A percentile compares a stretch with the other conserved stretches of the same genome.
Evolutionary conservation across 2,113 vertebrate species (phyloP).

Genomic region (Cyprinodon tularosa): DNA sequence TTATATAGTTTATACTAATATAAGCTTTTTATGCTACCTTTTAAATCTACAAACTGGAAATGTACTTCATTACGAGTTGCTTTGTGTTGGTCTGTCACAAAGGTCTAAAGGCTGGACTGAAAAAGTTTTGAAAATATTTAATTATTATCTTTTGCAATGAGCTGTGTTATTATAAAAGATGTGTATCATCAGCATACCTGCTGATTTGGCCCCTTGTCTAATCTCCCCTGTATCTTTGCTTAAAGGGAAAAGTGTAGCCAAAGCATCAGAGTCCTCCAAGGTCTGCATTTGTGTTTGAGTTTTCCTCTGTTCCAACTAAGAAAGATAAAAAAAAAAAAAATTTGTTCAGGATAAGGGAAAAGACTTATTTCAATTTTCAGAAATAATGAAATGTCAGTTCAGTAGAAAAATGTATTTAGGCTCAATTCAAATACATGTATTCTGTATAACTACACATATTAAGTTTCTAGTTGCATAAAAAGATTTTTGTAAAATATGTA

Average conservation of each 20-base stretch:
- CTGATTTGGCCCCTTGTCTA: constrained; percentile 34
- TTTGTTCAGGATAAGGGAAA: background rate
- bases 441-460: background rate
- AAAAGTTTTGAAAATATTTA: background rate
- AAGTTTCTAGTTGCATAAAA: background rate
- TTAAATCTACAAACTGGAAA: background rate
- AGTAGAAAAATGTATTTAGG: background rate
- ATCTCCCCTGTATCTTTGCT: constrained; percentile 45
- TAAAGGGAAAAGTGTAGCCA: background rate
- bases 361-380: background rate
- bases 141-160: background rate
- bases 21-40: background rate
- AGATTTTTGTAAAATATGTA: background rate
- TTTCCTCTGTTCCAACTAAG: constrained; percentile 62
- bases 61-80: background rate
- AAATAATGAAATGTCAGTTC: constrained; percentile 8
- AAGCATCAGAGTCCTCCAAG: constrained; percentile 28
- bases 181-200: constrained; percentile 39
- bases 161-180: background rate
- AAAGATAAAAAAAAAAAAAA: background rate
- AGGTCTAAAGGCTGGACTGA: background rate
- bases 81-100: background rate
- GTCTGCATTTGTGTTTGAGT: constrained; percentile 33
- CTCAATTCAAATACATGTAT: background rate
- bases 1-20: background rate